phyloP scores from a whole-genome alignment of 2,888 invertebrate genomes.

The Calliopum simillimum region DNA sequence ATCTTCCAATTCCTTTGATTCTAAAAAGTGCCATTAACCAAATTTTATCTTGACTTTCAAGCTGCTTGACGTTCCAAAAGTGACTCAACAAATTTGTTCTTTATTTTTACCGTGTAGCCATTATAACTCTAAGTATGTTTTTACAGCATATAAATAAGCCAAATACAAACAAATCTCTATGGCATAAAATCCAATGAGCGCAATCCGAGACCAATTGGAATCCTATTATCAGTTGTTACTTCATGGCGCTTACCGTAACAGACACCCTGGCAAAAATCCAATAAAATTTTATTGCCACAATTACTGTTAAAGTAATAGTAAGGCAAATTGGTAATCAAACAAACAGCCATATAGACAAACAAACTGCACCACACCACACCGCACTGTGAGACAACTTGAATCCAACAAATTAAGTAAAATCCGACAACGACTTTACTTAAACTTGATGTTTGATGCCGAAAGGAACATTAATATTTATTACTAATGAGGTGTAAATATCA shows the following conservation, averaged over 20 bases:
- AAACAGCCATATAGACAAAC: constrained; percentile 33
- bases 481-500: constrained; percentile 63
- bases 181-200: too few species aligned
- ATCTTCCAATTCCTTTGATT: too few species aligned
- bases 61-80: too few species aligned
- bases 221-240: neutral
- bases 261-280: constrained; percentile 51
- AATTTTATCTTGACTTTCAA: too few species aligned
- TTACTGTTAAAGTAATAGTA: constrained; percentile 58
- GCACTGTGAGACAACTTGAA: constrained; percentile 1
- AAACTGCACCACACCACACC: too few species aligned
- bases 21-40: too few species aligned
- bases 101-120: neutral
- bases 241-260: constrained; percentile 17
- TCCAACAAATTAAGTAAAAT: neutral
- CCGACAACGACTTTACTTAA: neutral
- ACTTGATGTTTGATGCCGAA: constrained; percentile 26
- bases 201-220: too few species aligned
- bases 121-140: neutral
- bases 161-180: too few species aligned
- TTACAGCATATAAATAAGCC: neutral
- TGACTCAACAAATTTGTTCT: too few species aligned
- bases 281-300: constrained; percentile 64
- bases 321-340: constrained; percentile 45
- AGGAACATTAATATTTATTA: constrained; percentile 64